A percentile compares a stretch with the other conserved stretches of the same genome.
These are phyloP conservation scores for Pollenia griseotomentosa DNA, from an alignment of 2,888 invertebrate species.

Conservation along the genomic window DNA sequence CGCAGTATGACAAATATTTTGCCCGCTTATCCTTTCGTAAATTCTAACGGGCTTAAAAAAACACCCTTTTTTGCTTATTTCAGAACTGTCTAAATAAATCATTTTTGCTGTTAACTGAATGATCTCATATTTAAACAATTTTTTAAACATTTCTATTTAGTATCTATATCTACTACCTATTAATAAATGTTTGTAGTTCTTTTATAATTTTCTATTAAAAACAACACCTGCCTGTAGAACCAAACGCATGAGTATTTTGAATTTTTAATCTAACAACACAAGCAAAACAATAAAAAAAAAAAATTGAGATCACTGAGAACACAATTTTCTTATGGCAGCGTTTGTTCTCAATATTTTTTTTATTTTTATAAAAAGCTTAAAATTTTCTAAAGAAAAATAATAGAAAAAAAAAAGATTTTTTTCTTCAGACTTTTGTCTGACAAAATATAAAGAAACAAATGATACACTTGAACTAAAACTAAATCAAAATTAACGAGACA, in stretches of 20 bases:
- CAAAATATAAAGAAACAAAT: conserved; percentile 30
- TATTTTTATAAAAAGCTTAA: conserved; percentile 23
- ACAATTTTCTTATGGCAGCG: conserved; percentile 38
- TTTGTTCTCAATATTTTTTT: conserved; percentile 42
- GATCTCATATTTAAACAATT: conserved; percentile 45
- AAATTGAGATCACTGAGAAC: conserved; percentile 11
- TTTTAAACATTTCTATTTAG: conserved; percentile 6
- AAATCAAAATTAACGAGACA: neutral
- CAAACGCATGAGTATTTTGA: conserved; percentile 4
- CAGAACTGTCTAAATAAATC: conserved; percentile 34
- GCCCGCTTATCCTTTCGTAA: too few relatives aligned
- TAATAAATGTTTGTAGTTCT: conserved; percentile 16
- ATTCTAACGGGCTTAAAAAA: too few relatives aligned
- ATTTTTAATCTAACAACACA: conserved; percentile 14
- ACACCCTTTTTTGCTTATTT: neutral
- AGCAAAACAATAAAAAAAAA: conserved; percentile 5
- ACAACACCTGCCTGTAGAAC: conserved; percentile 39
- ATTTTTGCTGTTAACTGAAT: neutral
- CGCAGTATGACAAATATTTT: too few relatives aligned
- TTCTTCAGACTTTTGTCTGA: conserved; percentile 26
- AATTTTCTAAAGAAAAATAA: conserved; percentile 26
- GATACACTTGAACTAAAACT: conserved; percentile 63
- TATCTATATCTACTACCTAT: neutral
- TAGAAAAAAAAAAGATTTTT: conserved; percentile 8
- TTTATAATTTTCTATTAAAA: conserved; percentile 28